phyloP scores from a whole-genome alignment of 2,797 vertebrate species.

The Rhinella marina region DNA sequence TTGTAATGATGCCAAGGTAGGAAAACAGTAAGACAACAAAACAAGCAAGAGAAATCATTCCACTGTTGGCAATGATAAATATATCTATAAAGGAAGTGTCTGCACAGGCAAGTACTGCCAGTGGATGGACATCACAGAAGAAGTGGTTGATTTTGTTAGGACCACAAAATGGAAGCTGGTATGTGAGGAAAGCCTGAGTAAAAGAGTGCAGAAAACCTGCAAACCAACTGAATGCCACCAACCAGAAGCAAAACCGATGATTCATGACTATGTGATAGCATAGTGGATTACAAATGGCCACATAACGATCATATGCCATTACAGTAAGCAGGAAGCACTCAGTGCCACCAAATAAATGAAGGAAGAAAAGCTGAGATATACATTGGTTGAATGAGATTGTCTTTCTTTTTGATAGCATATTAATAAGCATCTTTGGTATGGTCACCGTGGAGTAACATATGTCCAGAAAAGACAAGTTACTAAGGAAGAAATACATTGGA shows the following conservation, averaged over 20 bases:
- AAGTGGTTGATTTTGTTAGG: conserved; percentile 69
- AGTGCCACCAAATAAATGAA: conserved; percentile 71
- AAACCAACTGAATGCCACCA: conserved; percentile 65
- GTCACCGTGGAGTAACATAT: conserved; percentile 72
- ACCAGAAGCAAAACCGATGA: conserved; percentile 67
- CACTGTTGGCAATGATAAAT: conserved; percentile 70
- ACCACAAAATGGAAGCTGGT: conserved; percentile 70
- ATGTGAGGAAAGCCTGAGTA: conserved; percentile 67
- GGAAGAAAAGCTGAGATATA: conserved; percentile 70
- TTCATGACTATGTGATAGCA: conserved; percentile 69
- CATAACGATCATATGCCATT: conserved; percentile 72
- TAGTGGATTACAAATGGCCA: conserved; percentile 71
- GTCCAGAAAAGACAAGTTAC: too few species aligned
- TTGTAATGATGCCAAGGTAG: conserved; percentile 67
- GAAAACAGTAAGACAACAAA: conserved; percentile 69
- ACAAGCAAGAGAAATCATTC: conserved; percentile 68
- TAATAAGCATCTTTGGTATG: conserved; percentile 69
- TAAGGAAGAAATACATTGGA: conserved; percentile 74
- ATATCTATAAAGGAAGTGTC: conserved; percentile 68
- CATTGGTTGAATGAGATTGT: conserved; percentile 69
- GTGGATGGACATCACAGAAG: too few species aligned
- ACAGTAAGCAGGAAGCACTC: conserved; percentile 72
- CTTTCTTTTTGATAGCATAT: conserved; percentile 65
- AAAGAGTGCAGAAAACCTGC: conserved; percentile 68
- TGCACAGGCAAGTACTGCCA: conserved; percentile 67